These are phyloP conservation scores for Rhogogaster chlorosoma DNA, from an alignment of 2,888 invertebrate species.

Conservation along the genomic window DNA sequence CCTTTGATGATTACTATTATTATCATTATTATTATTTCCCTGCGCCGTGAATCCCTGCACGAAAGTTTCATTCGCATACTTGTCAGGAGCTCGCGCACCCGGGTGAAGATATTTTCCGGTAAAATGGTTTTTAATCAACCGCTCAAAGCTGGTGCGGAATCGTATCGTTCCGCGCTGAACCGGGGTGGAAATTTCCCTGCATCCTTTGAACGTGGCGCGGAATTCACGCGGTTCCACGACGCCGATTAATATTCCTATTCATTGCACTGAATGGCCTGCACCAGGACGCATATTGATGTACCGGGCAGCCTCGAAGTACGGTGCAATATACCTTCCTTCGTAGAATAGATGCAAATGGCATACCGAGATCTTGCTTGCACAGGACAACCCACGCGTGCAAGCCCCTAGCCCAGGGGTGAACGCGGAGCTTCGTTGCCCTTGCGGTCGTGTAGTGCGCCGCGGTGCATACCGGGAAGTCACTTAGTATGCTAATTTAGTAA, in stretches of 20 bases:
- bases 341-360: constrained; percentile 63
- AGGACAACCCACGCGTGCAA: constrained; percentile 49
- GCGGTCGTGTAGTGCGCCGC: constrained; percentile 53
- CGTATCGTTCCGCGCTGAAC: not conserved
- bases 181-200: not conserved
- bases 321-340: constrained; percentile 20
- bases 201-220: constrained; percentile 20
- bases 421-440: constrained; percentile 17
- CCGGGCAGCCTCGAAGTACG: constrained; percentile 15
- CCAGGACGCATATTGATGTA: constrained; percentile 47
- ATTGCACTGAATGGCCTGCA: constrained; percentile 46
- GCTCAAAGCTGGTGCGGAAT: not conserved
- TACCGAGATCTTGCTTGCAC: constrained; percentile 60
- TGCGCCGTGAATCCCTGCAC: not conserved
- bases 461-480: constrained; percentile 65
- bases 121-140: constrained; percentile 35
- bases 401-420: not conserved
- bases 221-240: constrained; percentile 19
- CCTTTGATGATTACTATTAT: not conserved
- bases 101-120: constrained; percentile 12
- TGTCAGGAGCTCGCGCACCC: not conserved
- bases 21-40: not conserved
- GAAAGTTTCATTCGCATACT: constrained; percentile 18
- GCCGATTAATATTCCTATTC: constrained; percentile 48
- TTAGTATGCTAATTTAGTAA: constrained; percentile 72